A percentile compares a stretch with the other conserved stretches of the same genome.
Conservation (phyloP, 2,888 invertebrate species). For the Meteorus cinctellus region DNA sequence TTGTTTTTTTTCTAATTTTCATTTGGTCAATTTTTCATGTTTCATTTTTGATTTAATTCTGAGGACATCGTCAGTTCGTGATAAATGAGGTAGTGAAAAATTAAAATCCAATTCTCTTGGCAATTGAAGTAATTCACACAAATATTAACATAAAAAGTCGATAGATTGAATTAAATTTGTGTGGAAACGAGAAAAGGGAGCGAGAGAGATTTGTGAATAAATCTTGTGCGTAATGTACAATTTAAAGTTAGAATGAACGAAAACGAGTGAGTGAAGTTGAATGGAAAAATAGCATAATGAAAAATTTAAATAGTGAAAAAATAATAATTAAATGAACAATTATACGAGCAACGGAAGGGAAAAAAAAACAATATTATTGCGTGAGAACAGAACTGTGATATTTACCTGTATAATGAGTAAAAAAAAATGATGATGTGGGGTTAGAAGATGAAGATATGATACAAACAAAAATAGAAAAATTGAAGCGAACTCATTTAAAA, state of each 20-base stretch:
- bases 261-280: not conserved
- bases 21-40: not conserved
- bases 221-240: slow-evolving; percentile 19
- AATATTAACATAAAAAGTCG: slow-evolving; percentile 20
- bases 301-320: slow-evolving; percentile 43
- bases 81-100: not conserved
- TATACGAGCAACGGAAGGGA: slow-evolving; percentile 53
- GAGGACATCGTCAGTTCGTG: slow-evolving; percentile 16
- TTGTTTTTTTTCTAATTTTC: not conserved
- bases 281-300: slow-evolving; percentile 6
- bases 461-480: slow-evolving; percentile 55
- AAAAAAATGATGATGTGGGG: not conserved
- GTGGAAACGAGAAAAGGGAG: not conserved
- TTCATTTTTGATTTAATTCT: slow-evolving; percentile 2
- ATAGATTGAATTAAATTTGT: slow-evolving; percentile 15
- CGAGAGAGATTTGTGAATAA: slow-evolving; percentile 39
- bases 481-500: slow-evolving; percentile 61
- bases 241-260: not conserved
- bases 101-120: too few species aligned
- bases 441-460: slow-evolving; percentile 47
- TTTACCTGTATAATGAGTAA: slow-evolving; percentile 70
- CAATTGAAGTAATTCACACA: slow-evolving; percentile 10
- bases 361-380: slow-evolving; percentile 64
- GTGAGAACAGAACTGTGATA: slow-evolving; percentile 74
- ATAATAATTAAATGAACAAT: slow-evolving; percentile 37